Conservation (phyloP, 92 coral and sea anemone species). For the Palythoa heliodiscus region DNA sequence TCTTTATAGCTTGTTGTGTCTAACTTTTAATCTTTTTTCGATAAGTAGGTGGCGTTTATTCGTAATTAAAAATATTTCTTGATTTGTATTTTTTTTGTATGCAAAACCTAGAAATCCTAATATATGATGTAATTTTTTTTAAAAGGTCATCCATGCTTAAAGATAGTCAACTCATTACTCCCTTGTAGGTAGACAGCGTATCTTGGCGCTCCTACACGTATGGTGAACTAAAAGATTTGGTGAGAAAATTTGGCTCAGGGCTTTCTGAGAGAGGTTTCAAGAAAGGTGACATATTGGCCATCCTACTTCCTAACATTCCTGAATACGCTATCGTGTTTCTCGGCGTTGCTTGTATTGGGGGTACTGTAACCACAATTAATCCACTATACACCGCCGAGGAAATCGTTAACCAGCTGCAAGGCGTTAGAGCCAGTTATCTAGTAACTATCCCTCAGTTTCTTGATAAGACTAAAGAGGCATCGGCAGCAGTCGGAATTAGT, state of each 20-base stretch:
- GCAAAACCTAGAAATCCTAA: no score
- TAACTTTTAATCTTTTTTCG: no score
- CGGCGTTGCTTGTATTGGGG: slow-evolving; percentile 70
- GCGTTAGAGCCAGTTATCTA: slow-evolving; percentile 60
- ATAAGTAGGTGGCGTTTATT: no score
- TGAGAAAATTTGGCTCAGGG: slow-evolving; percentile 70
- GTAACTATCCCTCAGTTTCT: slow-evolving; percentile 74
- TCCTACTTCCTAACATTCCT: slow-evolving; percentile 71
- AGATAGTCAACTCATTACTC: no score
- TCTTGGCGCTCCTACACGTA: slow-evolving; percentile 75
- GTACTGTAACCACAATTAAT: slow-evolving; percentile 76
- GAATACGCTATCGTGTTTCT: slow-evolving; percentile 74
- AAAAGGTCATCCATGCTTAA: no score
- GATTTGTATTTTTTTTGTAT: no score
- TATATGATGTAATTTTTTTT: no score
- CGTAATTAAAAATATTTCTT: no score
- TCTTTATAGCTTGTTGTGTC: no score
- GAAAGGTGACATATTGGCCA: slow-evolving; percentile 85
- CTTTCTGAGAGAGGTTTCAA: slow-evolving; percentile 75
- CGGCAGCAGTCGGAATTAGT: slow-evolving; percentile 60
- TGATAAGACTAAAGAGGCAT: slow-evolving; percentile 61
- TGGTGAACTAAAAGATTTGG: slow-evolving; percentile 56
- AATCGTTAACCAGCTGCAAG: slow-evolving; percentile 68
- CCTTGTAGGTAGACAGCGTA: slow-evolving; percentile 62
- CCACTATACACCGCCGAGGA: slow-evolving; percentile 78